Conservation (phyloP, 2,113 vertebrate species). For the Pachypanchax playfairii region DNA sequence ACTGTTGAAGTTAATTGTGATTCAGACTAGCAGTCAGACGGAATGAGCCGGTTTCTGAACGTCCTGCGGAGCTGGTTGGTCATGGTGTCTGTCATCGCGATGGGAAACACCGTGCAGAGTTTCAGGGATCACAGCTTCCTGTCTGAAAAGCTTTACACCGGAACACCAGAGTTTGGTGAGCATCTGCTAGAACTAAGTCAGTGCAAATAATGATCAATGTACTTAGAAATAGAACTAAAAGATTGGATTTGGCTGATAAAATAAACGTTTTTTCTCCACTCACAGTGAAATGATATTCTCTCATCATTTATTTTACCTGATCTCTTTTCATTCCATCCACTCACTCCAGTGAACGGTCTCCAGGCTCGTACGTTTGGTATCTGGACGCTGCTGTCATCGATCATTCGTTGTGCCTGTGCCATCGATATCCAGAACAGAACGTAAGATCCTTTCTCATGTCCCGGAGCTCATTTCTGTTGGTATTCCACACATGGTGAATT, state of each 20-base stretch:
- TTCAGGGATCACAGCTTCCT: conserved; percentile 94
- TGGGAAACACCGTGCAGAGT: conserved; percentile 93
- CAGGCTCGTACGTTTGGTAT: conserved; percentile 96
- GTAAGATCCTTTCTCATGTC: conserved; percentile 72
- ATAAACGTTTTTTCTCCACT: not conserved
- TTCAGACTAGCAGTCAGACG: conserved; percentile 21
- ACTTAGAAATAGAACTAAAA: too few species aligned
- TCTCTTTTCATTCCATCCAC: conserved; percentile 6
- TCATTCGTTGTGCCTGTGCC: conserved; percentile 93
- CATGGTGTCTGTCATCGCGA: conserved; percentile 91
- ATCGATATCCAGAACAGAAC: conserved; percentile 94
- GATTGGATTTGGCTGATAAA: too few species aligned
- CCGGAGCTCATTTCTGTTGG: conserved; percentile 3
- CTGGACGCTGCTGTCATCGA: conserved; percentile 93
- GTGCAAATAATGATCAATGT: too few species aligned
- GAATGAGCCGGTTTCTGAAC: conserved; percentile 91
- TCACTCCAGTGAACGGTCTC: conserved; percentile 89
- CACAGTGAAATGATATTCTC: too few species aligned
- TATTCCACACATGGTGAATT: not conserved
- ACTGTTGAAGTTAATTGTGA: not conserved
- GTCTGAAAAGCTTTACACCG: conserved; percentile 94
- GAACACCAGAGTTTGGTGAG: conserved; percentile 89
- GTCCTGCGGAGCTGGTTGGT: conserved; percentile 93
- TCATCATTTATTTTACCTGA: accelerated
- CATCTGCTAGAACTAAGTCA: not conserved